Conservation (phyloP, 2,113 vertebrate genomes). For the Phoenicopterus ruber region DNA sequence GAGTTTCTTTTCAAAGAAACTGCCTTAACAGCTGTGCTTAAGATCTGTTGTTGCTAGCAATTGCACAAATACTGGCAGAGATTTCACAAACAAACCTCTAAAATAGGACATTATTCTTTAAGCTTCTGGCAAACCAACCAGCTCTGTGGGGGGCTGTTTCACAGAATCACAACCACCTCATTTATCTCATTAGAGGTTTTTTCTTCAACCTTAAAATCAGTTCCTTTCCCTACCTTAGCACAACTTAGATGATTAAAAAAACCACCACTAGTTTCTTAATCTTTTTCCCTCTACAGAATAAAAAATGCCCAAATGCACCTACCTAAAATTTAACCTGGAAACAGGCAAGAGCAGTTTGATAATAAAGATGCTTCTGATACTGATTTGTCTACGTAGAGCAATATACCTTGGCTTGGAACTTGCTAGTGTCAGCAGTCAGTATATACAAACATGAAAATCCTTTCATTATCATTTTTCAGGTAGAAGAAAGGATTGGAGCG, state of each 20-base stretch:
- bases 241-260: background rate
- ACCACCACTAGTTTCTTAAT: background rate
- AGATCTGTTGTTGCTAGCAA: slow-evolving; percentile 40
- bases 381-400: background rate
- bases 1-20: background rate
- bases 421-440: background rate
- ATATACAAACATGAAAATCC: background rate
- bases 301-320: background rate
- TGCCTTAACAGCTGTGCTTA: slow-evolving; percentile 37
- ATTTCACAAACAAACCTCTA: slow-evolving; percentile 48
- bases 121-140: slow-evolving; percentile 16
- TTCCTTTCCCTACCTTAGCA: background rate
- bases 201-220: background rate
- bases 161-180: background rate
- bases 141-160: background rate
- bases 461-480: background rate
- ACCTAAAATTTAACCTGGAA: background rate
- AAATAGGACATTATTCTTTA: slow-evolving; percentile 25
- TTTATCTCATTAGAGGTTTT: background rate
- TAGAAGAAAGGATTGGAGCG: background rate
- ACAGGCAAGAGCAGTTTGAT: background rate
- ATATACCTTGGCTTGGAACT: background rate
- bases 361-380: background rate
- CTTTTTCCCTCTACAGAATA: background rate
- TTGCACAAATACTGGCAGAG: slow-evolving; percentile 38